Evolutionary conservation across 2,797 vertebrate genomes (phyloP), one percentile per base, ranked within the genome.

Genomic region (Sebastes itinus): DNA sequence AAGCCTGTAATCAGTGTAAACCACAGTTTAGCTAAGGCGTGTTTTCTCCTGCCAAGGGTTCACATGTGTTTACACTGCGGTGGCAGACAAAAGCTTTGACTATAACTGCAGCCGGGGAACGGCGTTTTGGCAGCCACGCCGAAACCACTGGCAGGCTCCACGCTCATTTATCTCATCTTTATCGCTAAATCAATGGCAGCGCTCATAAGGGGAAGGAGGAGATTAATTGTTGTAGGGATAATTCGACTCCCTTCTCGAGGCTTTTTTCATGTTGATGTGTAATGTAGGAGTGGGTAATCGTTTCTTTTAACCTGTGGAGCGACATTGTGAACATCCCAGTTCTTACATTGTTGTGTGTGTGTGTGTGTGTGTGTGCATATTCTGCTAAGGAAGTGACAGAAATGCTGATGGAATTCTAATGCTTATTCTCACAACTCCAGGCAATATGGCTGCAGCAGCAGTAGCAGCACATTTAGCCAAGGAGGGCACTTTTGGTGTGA

Each of bases 151-250:
- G 93, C 89, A 85, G 93, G 92, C 97, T 96, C 96, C 92, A 91
- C 92, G 85, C 87, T 94, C 95, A 96, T 97, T 97, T 97, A 97
- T 97, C 96, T 96, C 92, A 83, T 95, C 95, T 97, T 96, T 97
- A 97, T 97, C 96, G 94, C 93, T 93, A 95, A 96, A 97, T 98
- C 94, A 92, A 96, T 96, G 91, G 91, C 93, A 86, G 95, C 90
- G 84, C 94, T 95, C 94, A 91, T 88, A 95, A 93, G 90, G 80
- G 88, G 89, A 95, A 95, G 92, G 91, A 94, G 92, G 92, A 91
- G 94, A 94, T 93, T 95, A 95, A 96, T 97, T 96, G 95, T 96
- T 96, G 97, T 94, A 95, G 94, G 92, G 94, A 93, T 95, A 95
- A 96, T 95, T 95, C 92, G 91, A 95, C 78, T 95, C 90, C 90